Percentiles rank a stretch among this genome's conserved stretches.
phyloP scores from a whole-genome alignment of 2,888 invertebrate genomes.

The Cataglyphis livida region DNA sequence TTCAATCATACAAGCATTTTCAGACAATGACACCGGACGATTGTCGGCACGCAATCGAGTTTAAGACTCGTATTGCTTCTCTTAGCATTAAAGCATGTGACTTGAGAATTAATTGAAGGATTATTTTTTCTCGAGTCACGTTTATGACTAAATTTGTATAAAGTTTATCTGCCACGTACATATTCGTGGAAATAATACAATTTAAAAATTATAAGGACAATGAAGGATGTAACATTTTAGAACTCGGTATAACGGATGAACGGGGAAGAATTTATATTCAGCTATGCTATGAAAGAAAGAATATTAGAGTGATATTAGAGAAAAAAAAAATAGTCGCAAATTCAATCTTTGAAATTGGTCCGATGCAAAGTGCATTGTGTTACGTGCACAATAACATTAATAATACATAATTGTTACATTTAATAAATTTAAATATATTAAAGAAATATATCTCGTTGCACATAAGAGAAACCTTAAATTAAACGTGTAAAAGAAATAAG shows the following conservation, averaged over 20 bases:
- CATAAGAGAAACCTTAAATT: slow-evolving; percentile 44
- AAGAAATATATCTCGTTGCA: slow-evolving; percentile 31
- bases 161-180: background rate
- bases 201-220: slow-evolving; percentile 9
- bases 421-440: slow-evolving; percentile 52
- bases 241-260: slow-evolving; percentile 5
- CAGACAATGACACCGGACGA: slow-evolving; percentile 64
- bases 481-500: slow-evolving; percentile 36
- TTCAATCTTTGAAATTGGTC: slow-evolving; percentile 62
- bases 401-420: slow-evolving; percentile 33
- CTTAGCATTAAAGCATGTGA: slow-evolving; percentile 34
- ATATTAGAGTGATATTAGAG: background rate
- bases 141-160: background rate
- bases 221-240: slow-evolving; percentile 15
- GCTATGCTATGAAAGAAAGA: background rate
- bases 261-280: slow-evolving; percentile 21
- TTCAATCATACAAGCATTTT: slow-evolving; percentile 31
- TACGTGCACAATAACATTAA: slow-evolving; percentile 50
- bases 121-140: slow-evolving; percentile 1
- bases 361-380: slow-evolving; percentile 58
- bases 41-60: slow-evolving; percentile 70
- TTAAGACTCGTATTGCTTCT: slow-evolving; percentile 63
- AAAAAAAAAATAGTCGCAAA: slow-evolving; percentile 52
- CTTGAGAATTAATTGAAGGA: slow-evolving; percentile 15
- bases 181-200: slow-evolving; percentile 5